Conservation (phyloP, 2,113 vertebrate species). For the Phalacrocorax aristotelis region DNA sequence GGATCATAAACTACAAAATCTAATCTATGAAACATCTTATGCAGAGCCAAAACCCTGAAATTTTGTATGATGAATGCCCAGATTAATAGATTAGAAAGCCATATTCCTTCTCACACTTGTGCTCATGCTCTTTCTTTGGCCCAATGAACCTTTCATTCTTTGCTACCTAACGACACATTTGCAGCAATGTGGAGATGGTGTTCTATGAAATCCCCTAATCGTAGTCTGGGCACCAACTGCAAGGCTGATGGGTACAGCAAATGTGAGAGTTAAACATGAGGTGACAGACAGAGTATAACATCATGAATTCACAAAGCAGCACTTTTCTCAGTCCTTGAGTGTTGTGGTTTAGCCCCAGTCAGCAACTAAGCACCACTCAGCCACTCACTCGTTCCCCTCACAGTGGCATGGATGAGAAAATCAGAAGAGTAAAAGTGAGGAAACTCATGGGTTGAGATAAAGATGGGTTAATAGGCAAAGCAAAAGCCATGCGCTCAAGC, state of each 20-base stretch:
- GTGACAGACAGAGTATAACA: not conserved
- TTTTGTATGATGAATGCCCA: not conserved
- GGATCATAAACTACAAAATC: not conserved
- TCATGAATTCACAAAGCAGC: not conserved
- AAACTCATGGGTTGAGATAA: too few relatives aligned
- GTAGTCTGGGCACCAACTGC: not conserved
- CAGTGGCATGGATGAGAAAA: too few relatives aligned
- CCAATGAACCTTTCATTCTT: not conserved
- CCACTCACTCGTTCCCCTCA: too few relatives aligned
- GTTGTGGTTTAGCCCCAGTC: too few relatives aligned
- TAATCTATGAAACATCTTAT: not conserved
- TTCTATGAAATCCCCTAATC: not conserved
- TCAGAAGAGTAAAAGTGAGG: too few relatives aligned
- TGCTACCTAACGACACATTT: not conserved
- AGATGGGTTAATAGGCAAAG: too few relatives aligned
- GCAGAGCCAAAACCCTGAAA: not conserved
- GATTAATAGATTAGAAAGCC: constrained; percentile 25
- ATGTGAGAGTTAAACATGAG: not conserved
- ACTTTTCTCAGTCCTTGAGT: not conserved
- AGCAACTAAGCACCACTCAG: too few relatives aligned
- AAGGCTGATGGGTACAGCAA: not conserved
- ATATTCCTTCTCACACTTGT: not conserved
- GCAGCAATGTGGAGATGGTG: not conserved
- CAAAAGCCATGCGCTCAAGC: too few relatives aligned
- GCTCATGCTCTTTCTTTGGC: not conserved